These are phyloP conservation scores for Umimayanthus chanpuru DNA, from an alignment of 92 coral and sea anemone species.

Conservation along the genomic window DNA sequence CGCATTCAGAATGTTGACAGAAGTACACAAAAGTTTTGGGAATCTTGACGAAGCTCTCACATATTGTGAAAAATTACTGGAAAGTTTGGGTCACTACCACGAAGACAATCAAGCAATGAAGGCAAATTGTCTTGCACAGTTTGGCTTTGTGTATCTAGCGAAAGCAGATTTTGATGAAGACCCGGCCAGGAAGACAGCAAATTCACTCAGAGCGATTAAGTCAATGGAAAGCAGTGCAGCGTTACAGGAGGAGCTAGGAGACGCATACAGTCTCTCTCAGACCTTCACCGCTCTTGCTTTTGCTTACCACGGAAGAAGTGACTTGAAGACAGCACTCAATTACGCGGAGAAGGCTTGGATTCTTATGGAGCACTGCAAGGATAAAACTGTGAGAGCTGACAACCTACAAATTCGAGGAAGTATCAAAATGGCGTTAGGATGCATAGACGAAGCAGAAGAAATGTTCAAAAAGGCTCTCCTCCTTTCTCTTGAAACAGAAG, in stretches of 20 bases:
- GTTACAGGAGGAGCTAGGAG: background rate
- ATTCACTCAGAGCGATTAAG: background rate
- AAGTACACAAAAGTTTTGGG: background rate
- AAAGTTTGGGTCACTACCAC: background rate
- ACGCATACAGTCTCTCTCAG: background rate
- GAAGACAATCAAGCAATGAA: background rate
- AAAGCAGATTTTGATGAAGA: background rate
- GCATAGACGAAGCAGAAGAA: slow-evolving; percentile 4
- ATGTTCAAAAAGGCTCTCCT: slow-evolving; percentile 6
- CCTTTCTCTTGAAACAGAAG: slow-evolving; percentile 20
- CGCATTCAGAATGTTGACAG: background rate
- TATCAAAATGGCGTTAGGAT: background rate
- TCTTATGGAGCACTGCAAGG: background rate
- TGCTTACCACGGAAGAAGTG: background rate
- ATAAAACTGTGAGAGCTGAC: slow-evolving; percentile 14
- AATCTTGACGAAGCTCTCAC: slow-evolving; percentile 26
- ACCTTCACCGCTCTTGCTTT: slow-evolving; percentile 1
- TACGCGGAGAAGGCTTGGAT: slow-evolving; percentile 5
- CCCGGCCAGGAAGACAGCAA: background rate
- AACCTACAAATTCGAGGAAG: background rate
- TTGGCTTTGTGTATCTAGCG: slow-evolving; percentile 12
- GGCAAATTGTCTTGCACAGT: background rate
- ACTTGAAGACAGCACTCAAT: background rate
- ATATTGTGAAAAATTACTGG: background rate
- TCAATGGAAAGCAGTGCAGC: slow-evolving; percentile 1